phyloP scores from a whole-genome alignment of 2,888 invertebrate species.

The Halictus quadricinctus region DNA sequence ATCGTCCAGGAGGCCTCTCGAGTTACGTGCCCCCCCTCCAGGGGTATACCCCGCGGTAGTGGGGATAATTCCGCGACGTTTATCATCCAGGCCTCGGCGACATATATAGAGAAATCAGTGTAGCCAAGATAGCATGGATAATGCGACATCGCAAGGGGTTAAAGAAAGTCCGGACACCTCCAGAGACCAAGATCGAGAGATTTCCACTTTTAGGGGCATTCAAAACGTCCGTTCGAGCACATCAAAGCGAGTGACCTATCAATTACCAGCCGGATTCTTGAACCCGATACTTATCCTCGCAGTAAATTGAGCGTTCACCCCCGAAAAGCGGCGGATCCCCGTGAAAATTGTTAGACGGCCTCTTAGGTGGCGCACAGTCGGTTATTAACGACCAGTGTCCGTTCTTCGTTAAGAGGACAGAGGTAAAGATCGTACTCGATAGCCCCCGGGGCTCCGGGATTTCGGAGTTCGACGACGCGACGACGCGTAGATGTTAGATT shows the following conservation, averaged over 20 bases:
- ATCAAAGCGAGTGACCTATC: constrained; percentile 72
- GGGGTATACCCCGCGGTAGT: too few relatives aligned
- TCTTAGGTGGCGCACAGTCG: constrained; percentile 40
- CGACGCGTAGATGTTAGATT: constrained; percentile 48
- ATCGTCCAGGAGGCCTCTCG: too few relatives aligned
- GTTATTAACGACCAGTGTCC: constrained; percentile 50
- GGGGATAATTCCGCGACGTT: too few relatives aligned
- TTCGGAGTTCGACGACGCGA: constrained; percentile 31
- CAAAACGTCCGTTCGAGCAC: constrained; percentile 38
- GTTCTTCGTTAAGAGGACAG: constrained; percentile 51
- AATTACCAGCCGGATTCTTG: constrained; percentile 69
- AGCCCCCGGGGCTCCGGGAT: constrained; percentile 10
- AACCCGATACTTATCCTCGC: constrained; percentile 68
- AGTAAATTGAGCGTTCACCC: constrained; percentile 67
- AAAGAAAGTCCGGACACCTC: neutral
- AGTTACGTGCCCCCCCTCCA: too few relatives aligned
- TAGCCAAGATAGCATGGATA: neutral
- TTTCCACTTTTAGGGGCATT: constrained; percentile 62
- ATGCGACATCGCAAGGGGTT: neutral
- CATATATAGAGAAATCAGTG: too few relatives aligned
- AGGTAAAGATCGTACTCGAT: constrained; percentile 48
- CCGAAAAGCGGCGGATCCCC: constrained; percentile 15
- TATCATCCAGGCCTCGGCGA: too few relatives aligned
- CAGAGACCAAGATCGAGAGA: constrained; percentile 2
- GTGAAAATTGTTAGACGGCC: constrained; percentile 48